Evolutionary conservation across 1,140 invertebrate species (phyloP), one percentile per base, ranked within the genome.

Genomic region (Sitobion miscanthi): DNA sequence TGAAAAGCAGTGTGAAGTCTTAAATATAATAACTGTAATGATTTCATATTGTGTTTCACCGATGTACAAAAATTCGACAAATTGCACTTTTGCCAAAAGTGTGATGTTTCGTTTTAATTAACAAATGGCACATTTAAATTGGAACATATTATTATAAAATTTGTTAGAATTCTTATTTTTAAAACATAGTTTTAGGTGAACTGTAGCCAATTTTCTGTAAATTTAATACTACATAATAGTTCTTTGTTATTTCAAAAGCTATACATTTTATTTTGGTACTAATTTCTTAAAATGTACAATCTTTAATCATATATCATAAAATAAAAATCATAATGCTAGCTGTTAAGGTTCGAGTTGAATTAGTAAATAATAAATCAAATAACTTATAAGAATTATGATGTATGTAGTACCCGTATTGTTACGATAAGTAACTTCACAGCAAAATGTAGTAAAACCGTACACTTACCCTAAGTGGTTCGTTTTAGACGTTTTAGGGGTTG

Each of bases 81-180:
- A 57, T 42, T 54, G 35, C n/a, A 57, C 88, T 42, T 90, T 90
- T 90, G 38, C 88, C 52, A 90, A 62, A 21, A 90, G 1, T 25
- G 14, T 23, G 35, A 25, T 57, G 52, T 90, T 35, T 45, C 25
- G 4, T 90, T 90, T 45, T 90, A 42, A 90, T 90, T 69, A 42
- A 69, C 35, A 30, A 88, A 45, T 38, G 23, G 17, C 54, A 17
- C 11, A 38, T 38, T 62, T 30, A 42, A 90, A 90, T 45, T 20
- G 9, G 21, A 30, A 45, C 88, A 11, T 1, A 42, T 57, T 57
- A 42, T 42, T 3, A 42, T 42, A 42, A 8, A 45, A 69, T 69
- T 90, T n/a, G 54, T 90, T 14, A 45, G 89, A 69, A 45, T 45
- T 62, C 11, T 8, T 90, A 90, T 90, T 90, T 90, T 62, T 42